Evolutionary conservation across 2,797 vertebrate species (phyloP), one percentile per base, ranked within the genome.

Genomic region (Odontamblyopus rebecca): DNA sequence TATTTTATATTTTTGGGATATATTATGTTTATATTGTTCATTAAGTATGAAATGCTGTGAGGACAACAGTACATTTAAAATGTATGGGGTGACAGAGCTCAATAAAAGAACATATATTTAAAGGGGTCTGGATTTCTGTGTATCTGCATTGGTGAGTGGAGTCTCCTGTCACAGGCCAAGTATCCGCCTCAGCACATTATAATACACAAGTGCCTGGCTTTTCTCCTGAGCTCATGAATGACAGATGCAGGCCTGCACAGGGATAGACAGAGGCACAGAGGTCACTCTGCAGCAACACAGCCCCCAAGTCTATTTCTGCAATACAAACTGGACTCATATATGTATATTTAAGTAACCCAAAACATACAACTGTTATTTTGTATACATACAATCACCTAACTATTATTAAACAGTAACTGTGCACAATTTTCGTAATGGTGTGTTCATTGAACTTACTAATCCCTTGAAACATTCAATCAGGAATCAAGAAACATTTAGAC

Each of bases 121-220:
- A 41, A 44, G 19, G 38, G n/a, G 4, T 13, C 61, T 41, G 35
- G 63, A 65, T 65, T 44, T 35, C 61, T 41, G 11, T 65, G 64
- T 7, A 32, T 67, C 64, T 67, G 48, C 27, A 53, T 67, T 32
- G 8, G 48, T 51, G 48, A 67, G 64, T 53, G 64, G 44, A 48
- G 26, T 67, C 44, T 53, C 32, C 48, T 53, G 48, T 29, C 26
- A 51, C 27, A 53, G 64, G 29, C 44, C 63, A 50, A 50, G 63
- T 26, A 64, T 66, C 63, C 19, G 63, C 16, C 44, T 66, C 44
- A 50, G 44, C 48, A 27, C n/a, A 67, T 67, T 67, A 67, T 67
- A 51, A 67, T 53, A 53, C 18, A 67, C 26, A 67, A 53, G 64
- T 53, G 64, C 3, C 44, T n/a, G 48, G 26, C 48, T 53, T 53